Percentiles rank a stretch among this genome's conserved stretches.
phyloP scores from a whole-genome alignment of 2,888 invertebrate species.

The Drosophila greeni region DNA sequence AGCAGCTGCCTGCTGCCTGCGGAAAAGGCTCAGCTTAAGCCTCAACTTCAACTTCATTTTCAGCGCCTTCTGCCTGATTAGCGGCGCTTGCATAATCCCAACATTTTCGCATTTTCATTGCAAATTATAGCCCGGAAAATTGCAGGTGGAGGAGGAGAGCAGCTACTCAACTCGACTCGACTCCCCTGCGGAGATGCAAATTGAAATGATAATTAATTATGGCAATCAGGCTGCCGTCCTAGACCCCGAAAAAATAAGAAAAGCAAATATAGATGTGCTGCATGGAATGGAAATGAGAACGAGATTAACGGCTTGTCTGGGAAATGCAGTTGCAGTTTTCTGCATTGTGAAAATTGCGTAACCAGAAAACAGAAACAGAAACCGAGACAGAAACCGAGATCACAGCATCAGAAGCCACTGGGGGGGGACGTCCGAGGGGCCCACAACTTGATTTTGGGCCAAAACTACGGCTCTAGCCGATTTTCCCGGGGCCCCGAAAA shows the following conservation, averaged over 20 bases:
- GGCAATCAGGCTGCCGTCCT: slow-evolving; percentile 69
- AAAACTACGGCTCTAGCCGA: slow-evolving; percentile 18
- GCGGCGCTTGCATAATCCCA: slow-evolving; percentile 41
- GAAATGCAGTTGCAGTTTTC: slow-evolving; percentile 47
- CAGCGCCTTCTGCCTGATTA: slow-evolving; percentile 37
- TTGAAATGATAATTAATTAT: slow-evolving; percentile 73
- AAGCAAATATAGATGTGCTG: neutral
- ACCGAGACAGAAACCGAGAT: slow-evolving; percentile 18
- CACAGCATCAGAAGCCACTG: slow-evolving; percentile 16
- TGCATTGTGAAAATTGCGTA: slow-evolving; percentile 63
- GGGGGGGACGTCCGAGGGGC: slow-evolving; percentile 17
- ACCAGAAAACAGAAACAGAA: slow-evolving; percentile 10
- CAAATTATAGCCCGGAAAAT: slow-evolving; percentile 53
- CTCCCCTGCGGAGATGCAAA: slow-evolving; percentile 54
- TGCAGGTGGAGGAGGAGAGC: slow-evolving; percentile 49
- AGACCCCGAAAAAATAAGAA: slow-evolving; percentile 57
- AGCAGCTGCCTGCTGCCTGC: slow-evolving; percentile 18
- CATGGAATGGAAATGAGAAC: slow-evolving; percentile 37
- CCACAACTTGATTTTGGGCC: slow-evolving; percentile 35
- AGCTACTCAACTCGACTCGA: neutral
- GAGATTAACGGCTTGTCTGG: slow-evolving; percentile 41
- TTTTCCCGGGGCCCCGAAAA: slow-evolving; percentile 15
- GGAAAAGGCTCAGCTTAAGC: neutral
- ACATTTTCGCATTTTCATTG: slow-evolving; percentile 31
- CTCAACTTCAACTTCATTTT: slow-evolving; percentile 10